These are phyloP conservation scores for Chloropsis cyanopogon DNA, from an alignment of 2,113 vertebrate genomes.

Conservation along the genomic window DNA sequence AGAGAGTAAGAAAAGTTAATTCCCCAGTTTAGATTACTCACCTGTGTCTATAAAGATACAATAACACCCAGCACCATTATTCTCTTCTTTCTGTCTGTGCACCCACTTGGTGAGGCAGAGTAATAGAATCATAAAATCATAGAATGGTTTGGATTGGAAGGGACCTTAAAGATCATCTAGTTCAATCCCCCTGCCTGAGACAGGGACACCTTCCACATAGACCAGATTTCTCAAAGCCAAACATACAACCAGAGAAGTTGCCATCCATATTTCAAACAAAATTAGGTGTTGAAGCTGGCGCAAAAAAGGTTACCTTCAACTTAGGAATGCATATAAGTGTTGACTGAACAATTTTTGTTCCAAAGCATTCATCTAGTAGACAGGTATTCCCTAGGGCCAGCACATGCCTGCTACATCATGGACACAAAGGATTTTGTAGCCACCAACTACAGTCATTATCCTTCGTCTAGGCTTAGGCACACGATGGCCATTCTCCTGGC, in stretches of 20 bases:
- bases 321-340: rapidly evolving
- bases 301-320: background rate
- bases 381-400: background rate
- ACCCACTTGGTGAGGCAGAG: background rate
- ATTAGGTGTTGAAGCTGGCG: background rate
- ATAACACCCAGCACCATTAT: background rate
- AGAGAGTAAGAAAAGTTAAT: background rate
- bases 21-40: background rate
- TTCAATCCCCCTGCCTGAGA: background rate
- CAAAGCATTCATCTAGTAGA: background rate
- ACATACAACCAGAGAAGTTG: background rate
- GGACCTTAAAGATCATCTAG: background rate
- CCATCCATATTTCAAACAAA: background rate
- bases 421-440: background rate
- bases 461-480: background rate
- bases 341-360: background rate
- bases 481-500: background rate
- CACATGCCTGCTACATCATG: background rate
- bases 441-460: too few relatives aligned
- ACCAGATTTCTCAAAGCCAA: background rate
- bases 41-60: background rate
- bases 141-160: background rate
- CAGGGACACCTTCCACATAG: background rate
- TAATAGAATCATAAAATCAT: background rate
- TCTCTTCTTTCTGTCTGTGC: background rate